Evolutionary conservation across 2,797 vertebrate genomes (phyloP).

Genomic region (Muraenolepis orangiensis): DNA sequence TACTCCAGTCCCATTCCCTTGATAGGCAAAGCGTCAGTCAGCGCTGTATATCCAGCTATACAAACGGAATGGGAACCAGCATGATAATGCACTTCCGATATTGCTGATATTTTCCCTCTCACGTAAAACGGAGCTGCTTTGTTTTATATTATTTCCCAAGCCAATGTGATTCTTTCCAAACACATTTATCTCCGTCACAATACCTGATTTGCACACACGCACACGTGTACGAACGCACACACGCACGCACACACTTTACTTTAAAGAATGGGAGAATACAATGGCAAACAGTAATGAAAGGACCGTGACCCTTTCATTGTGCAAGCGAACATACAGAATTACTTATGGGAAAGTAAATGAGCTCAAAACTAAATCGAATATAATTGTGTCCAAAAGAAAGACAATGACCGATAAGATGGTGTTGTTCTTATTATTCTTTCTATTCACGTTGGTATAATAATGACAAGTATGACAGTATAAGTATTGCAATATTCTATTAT

Average conservation of each 20-base stretch:
- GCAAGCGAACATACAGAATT: neutral
- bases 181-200: neutral
- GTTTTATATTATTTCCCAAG: neutral
- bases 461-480: too few relatives aligned
- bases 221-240: too few relatives aligned
- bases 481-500: too few relatives aligned
- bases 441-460: too few relatives aligned
- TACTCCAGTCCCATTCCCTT: neutral
- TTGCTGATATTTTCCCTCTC: neutral
- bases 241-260: too few relatives aligned
- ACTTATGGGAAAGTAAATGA: neutral
- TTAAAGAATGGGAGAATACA: too few relatives aligned
- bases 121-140: neutral
- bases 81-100: neutral
- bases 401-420: too few relatives aligned
- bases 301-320: neutral
- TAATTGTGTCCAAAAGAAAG: too few relatives aligned
- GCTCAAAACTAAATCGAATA: too few relatives aligned
- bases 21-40: neutral
- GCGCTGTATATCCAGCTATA: neutral
- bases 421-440: too few relatives aligned
- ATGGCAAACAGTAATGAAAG: neutral
- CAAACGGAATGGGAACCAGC: neutral
- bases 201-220: constrained; percentile 9
- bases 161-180: constrained; percentile 2